Conservation (phyloP, 2,797 vertebrate genomes). For the Oryzias dopingdopingensis region DNA sequence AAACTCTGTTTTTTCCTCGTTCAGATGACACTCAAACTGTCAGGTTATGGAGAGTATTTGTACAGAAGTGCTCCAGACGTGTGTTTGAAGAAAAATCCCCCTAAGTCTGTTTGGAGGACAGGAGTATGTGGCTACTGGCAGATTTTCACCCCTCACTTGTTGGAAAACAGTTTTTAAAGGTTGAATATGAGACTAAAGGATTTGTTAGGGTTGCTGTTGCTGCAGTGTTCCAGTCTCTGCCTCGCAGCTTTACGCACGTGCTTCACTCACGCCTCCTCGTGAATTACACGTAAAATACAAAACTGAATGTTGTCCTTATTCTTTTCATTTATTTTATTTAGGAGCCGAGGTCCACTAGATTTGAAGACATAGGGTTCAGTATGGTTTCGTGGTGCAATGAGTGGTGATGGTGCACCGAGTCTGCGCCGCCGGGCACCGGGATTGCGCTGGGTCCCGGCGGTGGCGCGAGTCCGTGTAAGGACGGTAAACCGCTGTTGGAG, state of each 20-base stretch:
- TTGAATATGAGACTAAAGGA: constrained; percentile 47
- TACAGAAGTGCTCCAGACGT: constrained; percentile 37
- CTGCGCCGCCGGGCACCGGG: constrained; percentile 84
- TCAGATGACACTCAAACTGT: too few relatives aligned
- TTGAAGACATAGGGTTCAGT: constrained; percentile 98
- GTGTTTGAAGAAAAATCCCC: constrained; percentile 18
- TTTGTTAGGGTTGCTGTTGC: constrained; percentile 52
- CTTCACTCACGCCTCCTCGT: constrained; percentile 54
- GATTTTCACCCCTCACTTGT: constrained; percentile 18
- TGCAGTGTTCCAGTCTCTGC: constrained; percentile 55
- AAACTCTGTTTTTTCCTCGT: constrained; percentile 34
- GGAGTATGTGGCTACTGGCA: constrained; percentile 1
- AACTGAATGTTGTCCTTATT: constrained; percentile 12
- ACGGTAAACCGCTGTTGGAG: constrained; percentile 84
- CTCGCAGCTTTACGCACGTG: constrained; percentile 66
- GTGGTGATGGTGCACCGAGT: constrained; percentile 94
- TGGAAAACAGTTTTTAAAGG: constrained; percentile 19
- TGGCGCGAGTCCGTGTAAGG: constrained; percentile 91
- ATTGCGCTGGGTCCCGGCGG: constrained; percentile 96
- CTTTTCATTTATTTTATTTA: constrained; percentile 73
- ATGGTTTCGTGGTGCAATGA: constrained; percentile 97
- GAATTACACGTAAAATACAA: constrained; percentile 42
- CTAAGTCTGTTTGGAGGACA: constrained; percentile 20
- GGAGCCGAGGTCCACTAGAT: constrained; percentile 96
- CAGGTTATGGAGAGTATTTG: not conserved